Evolutionary conservation across 2,888 invertebrate species (phyloP).

Genomic region (Sphaerophoria taeniata): DNA sequence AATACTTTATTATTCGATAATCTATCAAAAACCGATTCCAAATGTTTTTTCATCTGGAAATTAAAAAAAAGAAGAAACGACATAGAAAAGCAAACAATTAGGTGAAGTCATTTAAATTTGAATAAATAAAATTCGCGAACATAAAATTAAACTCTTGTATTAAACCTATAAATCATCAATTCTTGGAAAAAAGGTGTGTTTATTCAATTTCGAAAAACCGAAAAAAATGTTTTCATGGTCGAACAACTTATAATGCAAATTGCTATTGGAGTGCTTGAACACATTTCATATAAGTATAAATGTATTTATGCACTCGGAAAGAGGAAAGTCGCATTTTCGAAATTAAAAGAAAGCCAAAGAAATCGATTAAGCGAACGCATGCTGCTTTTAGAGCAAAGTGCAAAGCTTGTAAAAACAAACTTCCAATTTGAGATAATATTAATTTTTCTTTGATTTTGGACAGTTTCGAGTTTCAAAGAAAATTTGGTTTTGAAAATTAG

Average conservation of each 20-base stretch:
- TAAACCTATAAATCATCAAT: slow-evolving; percentile 18
- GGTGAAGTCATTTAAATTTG: no score
- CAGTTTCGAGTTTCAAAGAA: neutral
- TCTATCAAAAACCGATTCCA: slow-evolving; percentile 21
- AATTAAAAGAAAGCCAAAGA: neutral
- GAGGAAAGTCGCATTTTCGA: slow-evolving; percentile 1
- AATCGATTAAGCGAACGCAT: slow-evolving; percentile 1
- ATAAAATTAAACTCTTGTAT: slow-evolving; percentile 2
- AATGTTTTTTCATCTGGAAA: slow-evolving; percentile 18
- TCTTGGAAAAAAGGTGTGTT: slow-evolving; percentile 13
- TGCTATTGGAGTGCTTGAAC: neutral
- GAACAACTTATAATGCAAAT: slow-evolving; percentile 35
- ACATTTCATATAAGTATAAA: neutral
- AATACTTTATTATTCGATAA: slow-evolving; percentile 9
- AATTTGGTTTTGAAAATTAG: neutral
- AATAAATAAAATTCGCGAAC: no score
- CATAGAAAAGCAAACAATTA: no score
- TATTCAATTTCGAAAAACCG: slow-evolving; percentile 15
- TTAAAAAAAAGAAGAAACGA: neutral
- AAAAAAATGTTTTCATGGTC: slow-evolving; percentile 23
- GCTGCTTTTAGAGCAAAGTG: slow-evolving; percentile 6
- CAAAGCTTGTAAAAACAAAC: slow-evolving; percentile 20
- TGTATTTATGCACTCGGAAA: slow-evolving; percentile 8
- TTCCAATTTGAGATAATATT: neutral
- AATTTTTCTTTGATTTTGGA: slow-evolving; percentile 17